phyloP scores from a whole-genome alignment of 2,113 vertebrate species.

The Holacanthus passer region DNA sequence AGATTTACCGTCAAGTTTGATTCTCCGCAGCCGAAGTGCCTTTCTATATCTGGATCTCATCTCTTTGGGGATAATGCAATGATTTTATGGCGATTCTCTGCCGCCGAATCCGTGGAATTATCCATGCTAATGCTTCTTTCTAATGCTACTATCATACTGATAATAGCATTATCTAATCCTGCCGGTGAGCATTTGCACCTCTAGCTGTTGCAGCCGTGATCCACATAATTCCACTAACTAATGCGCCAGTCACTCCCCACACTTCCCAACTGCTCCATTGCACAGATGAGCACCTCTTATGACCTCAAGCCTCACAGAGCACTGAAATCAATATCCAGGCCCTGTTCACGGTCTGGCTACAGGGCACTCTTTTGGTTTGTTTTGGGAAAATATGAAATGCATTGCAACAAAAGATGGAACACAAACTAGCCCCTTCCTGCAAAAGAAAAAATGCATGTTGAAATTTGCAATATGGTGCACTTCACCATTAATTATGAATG shows the following conservation, averaged over 20 bases:
- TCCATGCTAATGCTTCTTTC: constrained; percentile 84
- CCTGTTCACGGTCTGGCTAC: constrained; percentile 23
- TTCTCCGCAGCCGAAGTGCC: constrained; percentile 50
- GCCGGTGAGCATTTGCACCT: constrained; percentile 78
- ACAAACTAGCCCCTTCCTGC: not conserved
- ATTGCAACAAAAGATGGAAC: not conserved
- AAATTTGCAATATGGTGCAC: not conserved
- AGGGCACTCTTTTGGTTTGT: constrained; percentile 8
- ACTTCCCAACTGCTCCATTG: constrained; percentile 65
- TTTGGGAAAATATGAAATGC: constrained; percentile 20
- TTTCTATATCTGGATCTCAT: constrained; percentile 81
- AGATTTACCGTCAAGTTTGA: constrained; percentile 76
- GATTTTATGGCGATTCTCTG: constrained; percentile 84
- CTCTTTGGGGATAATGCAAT: constrained; percentile 77
- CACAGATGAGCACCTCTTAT: constrained; percentile 65
- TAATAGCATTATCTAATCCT: constrained; percentile 87
- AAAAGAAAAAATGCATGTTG: not conserved
- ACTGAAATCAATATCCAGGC: constrained; percentile 43
- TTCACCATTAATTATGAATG: not conserved
- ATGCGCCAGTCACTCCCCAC: constrained; percentile 77
- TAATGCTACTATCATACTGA: constrained; percentile 83
- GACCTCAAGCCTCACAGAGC: constrained; percentile 51
- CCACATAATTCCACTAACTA: constrained; percentile 86
- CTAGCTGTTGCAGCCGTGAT: constrained; percentile 77
- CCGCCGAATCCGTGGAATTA: constrained; percentile 81